Percentiles rank a stretch among this genome's conserved stretches.
phyloP scores from a whole-genome alignment of 1,140 invertebrate species.

The Saccostrea glomerata region DNA sequence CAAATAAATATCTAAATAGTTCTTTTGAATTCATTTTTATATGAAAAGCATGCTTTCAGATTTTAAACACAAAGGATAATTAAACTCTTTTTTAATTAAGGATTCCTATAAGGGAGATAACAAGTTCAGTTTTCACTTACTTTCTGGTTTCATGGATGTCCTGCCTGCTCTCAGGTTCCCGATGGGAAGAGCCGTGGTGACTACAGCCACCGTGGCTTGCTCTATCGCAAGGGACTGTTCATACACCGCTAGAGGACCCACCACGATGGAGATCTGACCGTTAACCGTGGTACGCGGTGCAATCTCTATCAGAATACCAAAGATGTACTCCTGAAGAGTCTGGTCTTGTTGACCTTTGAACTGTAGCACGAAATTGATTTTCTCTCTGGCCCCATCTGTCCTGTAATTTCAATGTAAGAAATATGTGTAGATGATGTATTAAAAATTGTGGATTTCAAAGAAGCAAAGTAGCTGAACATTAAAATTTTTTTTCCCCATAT shows the following conservation, averaged over 20 bases:
- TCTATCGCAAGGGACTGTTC: constrained; percentile 51
- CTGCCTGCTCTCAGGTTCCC: not conserved
- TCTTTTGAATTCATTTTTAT: no score
- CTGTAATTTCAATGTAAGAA: not conserved
- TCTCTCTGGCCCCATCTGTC: constrained; percentile 37
- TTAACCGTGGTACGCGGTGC: constrained; percentile 50
- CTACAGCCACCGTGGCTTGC: constrained; percentile 46
- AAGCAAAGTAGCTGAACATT: no score
- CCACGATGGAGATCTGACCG: constrained; percentile 53
- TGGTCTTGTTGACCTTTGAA: constrained; percentile 53
- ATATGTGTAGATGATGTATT: no score
- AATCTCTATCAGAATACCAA: constrained; percentile 54
- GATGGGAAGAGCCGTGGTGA: not conserved
- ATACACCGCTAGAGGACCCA: constrained; percentile 48
- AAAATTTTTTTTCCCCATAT: not conserved
- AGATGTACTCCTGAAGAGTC: constrained; percentile 46
- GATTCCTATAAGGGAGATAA: no score
- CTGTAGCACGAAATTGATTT: constrained; percentile 51
- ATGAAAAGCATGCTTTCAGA: no score
- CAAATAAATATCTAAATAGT: no score
- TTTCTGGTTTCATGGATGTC: constrained; percentile 14
- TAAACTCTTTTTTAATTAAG: no score
- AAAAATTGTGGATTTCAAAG: no score
- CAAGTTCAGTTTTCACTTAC: not conserved
- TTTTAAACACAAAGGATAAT: no score